Conservation (phyloP, 2,888 invertebrate genomes). For the Ophion ventricosus region DNA sequence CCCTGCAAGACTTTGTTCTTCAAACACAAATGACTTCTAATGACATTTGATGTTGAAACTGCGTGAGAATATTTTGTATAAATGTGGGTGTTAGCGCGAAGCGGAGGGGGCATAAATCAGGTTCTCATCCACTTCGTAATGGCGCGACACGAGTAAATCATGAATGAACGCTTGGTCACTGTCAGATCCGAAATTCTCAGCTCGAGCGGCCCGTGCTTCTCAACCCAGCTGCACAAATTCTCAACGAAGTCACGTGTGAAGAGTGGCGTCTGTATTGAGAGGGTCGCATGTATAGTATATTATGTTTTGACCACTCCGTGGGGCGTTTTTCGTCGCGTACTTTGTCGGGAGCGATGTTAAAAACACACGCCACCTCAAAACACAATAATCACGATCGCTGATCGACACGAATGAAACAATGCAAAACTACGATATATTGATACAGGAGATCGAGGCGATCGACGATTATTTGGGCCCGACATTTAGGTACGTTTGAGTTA, state of each 20-base stretch:
- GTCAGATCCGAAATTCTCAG: background rate
- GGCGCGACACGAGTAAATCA: background rate
- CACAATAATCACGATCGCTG: background rate
- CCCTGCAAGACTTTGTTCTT: no score
- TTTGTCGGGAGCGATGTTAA: background rate
- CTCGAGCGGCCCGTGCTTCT: background rate
- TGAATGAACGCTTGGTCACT: background rate
- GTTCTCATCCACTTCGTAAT: background rate
- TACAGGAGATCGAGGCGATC: conserved; percentile 94
- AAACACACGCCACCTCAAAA: conserved; percentile 1
- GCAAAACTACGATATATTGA: conserved; percentile 86
- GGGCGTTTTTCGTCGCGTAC: conserved; percentile 13
- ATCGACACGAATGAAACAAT: conserved; percentile 68
- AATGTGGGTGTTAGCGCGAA: background rate
- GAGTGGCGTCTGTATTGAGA: background rate
- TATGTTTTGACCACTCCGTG: background rate
- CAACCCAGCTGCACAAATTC: background rate
- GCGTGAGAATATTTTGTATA: background rate
- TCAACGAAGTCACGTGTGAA: background rate
- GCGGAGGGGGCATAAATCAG: background rate
- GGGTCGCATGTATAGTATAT: background rate
- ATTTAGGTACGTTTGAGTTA: conserved; percentile 86
- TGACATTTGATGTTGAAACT: no score
- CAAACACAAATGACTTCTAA: no score
- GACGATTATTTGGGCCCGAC: conserved; percentile 97